A percentile compares a stretch with the other conserved stretches of the same genome.
Conservation (phyloP, 1,140 invertebrate genomes). For the Penaeus chinensis region DNA sequence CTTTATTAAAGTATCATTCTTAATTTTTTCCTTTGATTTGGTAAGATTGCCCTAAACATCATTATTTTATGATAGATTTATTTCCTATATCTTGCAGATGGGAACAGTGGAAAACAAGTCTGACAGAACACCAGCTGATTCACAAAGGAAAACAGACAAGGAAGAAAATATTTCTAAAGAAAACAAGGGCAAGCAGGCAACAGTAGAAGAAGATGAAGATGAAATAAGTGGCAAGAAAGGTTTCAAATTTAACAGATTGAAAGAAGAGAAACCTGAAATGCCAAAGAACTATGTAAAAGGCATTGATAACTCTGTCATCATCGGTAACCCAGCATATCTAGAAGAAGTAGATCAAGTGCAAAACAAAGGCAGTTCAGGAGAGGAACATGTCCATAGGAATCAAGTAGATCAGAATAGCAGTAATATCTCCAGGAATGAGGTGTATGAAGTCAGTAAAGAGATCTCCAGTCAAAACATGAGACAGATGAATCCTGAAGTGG, state of each 20-base stretch:
- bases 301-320: conserved; percentile 32
- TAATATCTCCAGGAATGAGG: no score
- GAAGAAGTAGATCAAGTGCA: conserved; percentile 25
- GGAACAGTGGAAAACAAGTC: neutral
- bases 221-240: conserved; percentile 28
- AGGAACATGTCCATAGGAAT: neutral
- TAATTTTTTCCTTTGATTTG: neutral
- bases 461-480: no score
- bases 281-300: neutral
- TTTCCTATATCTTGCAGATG: neutral
- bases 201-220: neutral
- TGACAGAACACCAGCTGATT: neutral
- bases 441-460: no score
- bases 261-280: conserved; percentile 32
- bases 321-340: conserved; percentile 54
- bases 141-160: neutral
- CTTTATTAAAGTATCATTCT: neutral
- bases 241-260: conserved; percentile 52
- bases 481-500: no score
- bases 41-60: no score
- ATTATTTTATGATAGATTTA: neutral
- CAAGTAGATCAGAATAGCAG: no score
- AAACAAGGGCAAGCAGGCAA: neutral
- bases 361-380: conserved; percentile 8
- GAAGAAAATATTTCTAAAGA: neutral